phyloP scores from a whole-genome alignment of 2,888 invertebrate species.

The Lasioglossum lativentre region DNA sequence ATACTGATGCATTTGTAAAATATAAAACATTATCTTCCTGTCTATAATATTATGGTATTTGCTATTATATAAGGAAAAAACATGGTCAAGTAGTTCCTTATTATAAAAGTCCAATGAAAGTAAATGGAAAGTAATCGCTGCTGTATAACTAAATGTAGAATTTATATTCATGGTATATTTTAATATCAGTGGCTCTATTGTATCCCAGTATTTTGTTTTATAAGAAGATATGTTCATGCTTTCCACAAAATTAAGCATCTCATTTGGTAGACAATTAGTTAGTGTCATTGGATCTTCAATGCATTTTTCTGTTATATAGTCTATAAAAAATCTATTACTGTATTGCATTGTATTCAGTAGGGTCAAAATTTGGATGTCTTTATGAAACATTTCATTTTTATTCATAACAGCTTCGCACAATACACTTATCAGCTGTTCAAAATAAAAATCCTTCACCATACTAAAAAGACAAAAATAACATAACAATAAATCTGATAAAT shows the following conservation, averaged over 20 bases:
- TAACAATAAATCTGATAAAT: not conserved
- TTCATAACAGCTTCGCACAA: constrained; percentile 78
- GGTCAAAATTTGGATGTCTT: constrained; percentile 83
- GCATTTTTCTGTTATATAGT: constrained; percentile 86
- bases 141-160: not conserved
- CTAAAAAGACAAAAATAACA: constrained; percentile 36
- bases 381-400: constrained; percentile 86
- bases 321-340: constrained; percentile 86
- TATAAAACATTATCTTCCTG: not conserved
- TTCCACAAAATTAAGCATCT: constrained; percentile 86
- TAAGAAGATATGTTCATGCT: constrained; percentile 88
- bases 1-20: constrained; percentile 86
- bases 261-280: constrained; percentile 82
- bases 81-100: constrained; percentile 85
- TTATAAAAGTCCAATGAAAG: constrained; percentile 87
- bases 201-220: constrained; percentile 87
- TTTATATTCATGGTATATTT: constrained; percentile 67
- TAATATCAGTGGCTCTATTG: constrained; percentile 84
- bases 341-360: constrained; percentile 84
- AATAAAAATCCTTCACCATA: constrained; percentile 16
- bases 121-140: constrained; percentile 86
- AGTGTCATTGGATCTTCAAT: constrained; percentile 83
- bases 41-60: not conserved
- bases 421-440: constrained; percentile 84
- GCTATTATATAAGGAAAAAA: constrained; percentile 84